Conservation (phyloP, 2,888 invertebrate species). For the Trisateles emortualis region DNA sequence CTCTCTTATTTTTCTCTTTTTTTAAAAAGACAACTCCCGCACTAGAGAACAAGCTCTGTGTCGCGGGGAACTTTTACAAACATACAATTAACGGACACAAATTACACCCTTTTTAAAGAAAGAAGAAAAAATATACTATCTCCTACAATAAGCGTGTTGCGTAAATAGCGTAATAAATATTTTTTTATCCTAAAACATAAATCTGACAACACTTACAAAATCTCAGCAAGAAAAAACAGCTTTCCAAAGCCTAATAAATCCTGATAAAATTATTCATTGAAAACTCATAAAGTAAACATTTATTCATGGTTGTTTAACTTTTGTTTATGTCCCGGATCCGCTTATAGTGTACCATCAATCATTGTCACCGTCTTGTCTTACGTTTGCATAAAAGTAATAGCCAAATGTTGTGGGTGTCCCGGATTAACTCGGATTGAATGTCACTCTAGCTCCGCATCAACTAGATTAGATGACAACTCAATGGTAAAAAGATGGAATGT, state of each 20-base stretch:
- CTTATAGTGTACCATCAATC: conserved; percentile 57
- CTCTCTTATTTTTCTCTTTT: no score
- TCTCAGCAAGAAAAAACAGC: background rate
- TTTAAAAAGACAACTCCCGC: no score
- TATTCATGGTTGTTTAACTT: conserved; percentile 62
- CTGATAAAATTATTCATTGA: conserved; percentile 60
- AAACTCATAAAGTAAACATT: conserved; percentile 57
- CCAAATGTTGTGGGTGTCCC: conserved; percentile 3
- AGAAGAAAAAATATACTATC: no score
- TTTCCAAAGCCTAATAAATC: conserved; percentile 33
- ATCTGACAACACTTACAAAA: no score
- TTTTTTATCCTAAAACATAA: background rate
- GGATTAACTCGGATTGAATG: conserved; percentile 9
- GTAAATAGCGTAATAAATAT: no score
- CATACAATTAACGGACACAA: no score
- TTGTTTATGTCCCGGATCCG: conserved; percentile 47
- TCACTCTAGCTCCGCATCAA: conserved; percentile 10
- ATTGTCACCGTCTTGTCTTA: conserved; percentile 48
- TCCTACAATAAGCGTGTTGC: no score
- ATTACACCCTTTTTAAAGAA: no score
- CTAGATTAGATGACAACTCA: background rate
- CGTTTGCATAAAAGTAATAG: conserved; percentile 31
- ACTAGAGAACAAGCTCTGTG: no score
- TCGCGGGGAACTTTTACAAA: no score
- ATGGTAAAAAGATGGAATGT: conserved; percentile 2